Conservation (phyloP, 2,888 invertebrate genomes). For the Minunthozetes semirufus region DNA sequence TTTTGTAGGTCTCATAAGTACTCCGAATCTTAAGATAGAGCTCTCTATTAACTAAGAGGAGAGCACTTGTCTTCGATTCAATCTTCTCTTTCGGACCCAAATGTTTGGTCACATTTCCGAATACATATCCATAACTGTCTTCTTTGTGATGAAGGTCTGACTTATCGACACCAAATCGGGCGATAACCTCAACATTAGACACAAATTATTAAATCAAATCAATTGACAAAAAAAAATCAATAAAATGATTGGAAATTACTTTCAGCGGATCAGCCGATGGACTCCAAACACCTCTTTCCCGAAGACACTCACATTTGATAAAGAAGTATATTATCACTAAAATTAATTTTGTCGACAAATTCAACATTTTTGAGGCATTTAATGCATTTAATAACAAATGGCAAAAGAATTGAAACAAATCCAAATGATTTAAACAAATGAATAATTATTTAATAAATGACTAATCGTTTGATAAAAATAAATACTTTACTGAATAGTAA, state of each 20-base stretch:
- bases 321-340: not conserved
- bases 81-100: slow-evolving; percentile 25
- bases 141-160: slow-evolving; percentile 76
- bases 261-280: slow-evolving; percentile 40
- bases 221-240: not conserved
- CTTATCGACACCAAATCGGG: slow-evolving; percentile 95
- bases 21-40: slow-evolving; percentile 85
- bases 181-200: slow-evolving; percentile 57
- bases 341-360: not conserved
- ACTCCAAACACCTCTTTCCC: slow-evolving; percentile 47
- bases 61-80: slow-evolving; percentile 52
- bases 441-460: no score
- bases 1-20: slow-evolving; percentile 58
- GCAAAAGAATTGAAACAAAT: no score
- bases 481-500: no score
- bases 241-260: not conserved
- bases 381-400: no score
- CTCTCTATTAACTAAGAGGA: slow-evolving; percentile 81
- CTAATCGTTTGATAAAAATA: no score
- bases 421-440: no score
- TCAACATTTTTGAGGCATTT: not conserved
- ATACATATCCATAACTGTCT: slow-evolving; percentile 88
- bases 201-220: not conserved
- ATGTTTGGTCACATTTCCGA: slow-evolving; percentile 73
- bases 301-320: slow-evolving; percentile 42